Conservation (phyloP, 2,113 vertebrate species). For the Salvelinus sp. region DNA sequence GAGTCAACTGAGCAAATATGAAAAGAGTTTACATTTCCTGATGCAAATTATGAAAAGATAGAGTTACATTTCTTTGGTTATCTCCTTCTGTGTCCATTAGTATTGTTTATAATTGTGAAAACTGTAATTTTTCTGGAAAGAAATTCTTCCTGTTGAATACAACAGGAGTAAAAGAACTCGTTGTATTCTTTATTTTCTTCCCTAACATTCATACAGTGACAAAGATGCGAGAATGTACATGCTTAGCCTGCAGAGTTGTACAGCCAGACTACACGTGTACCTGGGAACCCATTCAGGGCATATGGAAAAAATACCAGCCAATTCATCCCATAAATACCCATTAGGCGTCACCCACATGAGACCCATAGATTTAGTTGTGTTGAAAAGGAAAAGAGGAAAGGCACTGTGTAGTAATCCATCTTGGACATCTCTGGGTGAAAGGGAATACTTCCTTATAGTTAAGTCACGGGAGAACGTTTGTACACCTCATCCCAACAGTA, state of each 20-base stretch:
- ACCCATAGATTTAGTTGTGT: background rate
- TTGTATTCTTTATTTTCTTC: slow-evolving; percentile 16
- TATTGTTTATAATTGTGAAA: background rate
- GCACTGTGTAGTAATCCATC: background rate
- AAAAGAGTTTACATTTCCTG: too few relatives aligned
- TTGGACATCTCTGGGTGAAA: slow-evolving; percentile 22
- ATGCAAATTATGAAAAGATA: too few relatives aligned
- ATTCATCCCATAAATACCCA: slow-evolving; percentile 24
- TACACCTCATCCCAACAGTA: background rate
- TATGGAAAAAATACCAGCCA: slow-evolving; percentile 29
- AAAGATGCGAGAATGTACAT: background rate
- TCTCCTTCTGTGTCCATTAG: background rate
- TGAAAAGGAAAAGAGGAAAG: background rate
- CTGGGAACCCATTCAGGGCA: slow-evolving; percentile 27
- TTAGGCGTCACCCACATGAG: slow-evolving; percentile 26
- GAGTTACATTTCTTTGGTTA: background rate
- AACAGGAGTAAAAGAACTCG: background rate
- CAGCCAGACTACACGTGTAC: slow-evolving; percentile 6
- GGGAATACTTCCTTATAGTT: slow-evolving; percentile 21
- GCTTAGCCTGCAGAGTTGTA: background rate
- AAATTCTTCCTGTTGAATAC: background rate
- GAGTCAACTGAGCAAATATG: background rate
- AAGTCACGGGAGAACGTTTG: slow-evolving; percentile 17
- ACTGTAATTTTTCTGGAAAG: background rate
- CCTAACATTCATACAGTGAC: background rate